These are phyloP conservation scores for Mallotus villosus DNA, from an alignment of 2,797 vertebrate species.

Conservation along the genomic window DNA sequence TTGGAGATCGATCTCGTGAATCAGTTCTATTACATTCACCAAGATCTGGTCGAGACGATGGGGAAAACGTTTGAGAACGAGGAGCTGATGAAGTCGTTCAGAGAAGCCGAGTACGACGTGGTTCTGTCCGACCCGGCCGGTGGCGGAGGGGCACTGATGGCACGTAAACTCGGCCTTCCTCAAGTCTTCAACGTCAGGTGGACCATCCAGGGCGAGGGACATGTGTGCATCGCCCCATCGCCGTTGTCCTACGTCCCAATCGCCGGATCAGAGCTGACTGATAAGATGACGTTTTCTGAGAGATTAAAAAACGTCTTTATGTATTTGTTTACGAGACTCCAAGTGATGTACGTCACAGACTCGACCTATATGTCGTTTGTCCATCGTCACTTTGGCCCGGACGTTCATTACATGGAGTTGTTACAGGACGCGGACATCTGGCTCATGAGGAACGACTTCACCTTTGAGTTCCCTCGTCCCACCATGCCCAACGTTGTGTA, in stretches of 20 bases:
- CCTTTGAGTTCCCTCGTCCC: slow-evolving; percentile 66
- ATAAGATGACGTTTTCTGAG: slow-evolving; percentile 57
- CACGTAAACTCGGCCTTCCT: slow-evolving; percentile 56
- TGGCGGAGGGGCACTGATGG: slow-evolving; percentile 53
- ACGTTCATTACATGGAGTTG: slow-evolving; percentile 62
- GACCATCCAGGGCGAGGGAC: slow-evolving; percentile 56
- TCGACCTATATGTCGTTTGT: slow-evolving; percentile 51
- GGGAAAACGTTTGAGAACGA: slow-evolving; percentile 18
- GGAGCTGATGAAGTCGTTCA: slow-evolving; percentile 51
- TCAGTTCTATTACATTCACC: slow-evolving; percentile 25
- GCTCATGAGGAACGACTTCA: slow-evolving; percentile 71
- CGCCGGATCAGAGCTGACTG: slow-evolving; percentile 40
- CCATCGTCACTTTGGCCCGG: slow-evolving; percentile 54
- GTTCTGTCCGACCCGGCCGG: slow-evolving; percentile 57
- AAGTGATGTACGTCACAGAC: slow-evolving; percentile 32
- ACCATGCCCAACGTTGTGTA: slow-evolving; percentile 73
- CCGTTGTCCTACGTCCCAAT: slow-evolving; percentile 61
- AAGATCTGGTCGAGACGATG: slow-evolving; percentile 15
- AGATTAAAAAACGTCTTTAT: slow-evolving; percentile 42
- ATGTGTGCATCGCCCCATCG: slow-evolving; percentile 49
- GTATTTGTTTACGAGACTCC: slow-evolving; percentile 29
- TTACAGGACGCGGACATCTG: slow-evolving; percentile 69
- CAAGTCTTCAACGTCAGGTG: slow-evolving; percentile 65
- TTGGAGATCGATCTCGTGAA: slow-evolving; percentile 32
- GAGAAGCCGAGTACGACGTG: slow-evolving; percentile 55